Conservation (phyloP, 1,140 invertebrate species). For the Calephelis virginiensis region DNA sequence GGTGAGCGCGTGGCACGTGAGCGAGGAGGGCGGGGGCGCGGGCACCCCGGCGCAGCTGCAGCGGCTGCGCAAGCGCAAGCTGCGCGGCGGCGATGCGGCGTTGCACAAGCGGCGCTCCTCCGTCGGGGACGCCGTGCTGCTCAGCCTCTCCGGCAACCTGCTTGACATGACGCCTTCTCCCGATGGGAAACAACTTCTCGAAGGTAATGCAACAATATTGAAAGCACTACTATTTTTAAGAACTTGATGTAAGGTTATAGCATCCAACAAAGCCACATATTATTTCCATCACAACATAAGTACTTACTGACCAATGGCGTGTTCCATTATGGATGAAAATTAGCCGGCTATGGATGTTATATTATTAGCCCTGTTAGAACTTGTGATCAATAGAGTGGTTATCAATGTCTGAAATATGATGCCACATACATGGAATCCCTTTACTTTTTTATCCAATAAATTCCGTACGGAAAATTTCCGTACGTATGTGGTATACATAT, state of each 20-base stretch:
- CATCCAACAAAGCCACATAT: not conserved
- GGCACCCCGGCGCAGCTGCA: conserved; percentile 61
- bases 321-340: no score
- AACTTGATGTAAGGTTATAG: not conserved
- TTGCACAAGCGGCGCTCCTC: conserved; percentile 88
- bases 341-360: no score
- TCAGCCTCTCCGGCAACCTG: conserved; percentile 92
- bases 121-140: conserved; percentile 88
- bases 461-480: no score
- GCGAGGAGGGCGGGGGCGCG: conserved; percentile 34
- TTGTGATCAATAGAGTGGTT: no score
- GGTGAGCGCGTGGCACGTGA: conserved; percentile 29
- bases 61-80: conserved; percentile 85
- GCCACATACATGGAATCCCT: no score
- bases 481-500: no score
- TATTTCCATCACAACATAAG: not conserved
- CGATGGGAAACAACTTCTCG: conserved; percentile 82
- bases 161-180: conserved; percentile 91
- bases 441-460: no score
- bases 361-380: no score
- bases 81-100: conserved; percentile 81
- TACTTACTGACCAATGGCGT: no score
- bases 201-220: conserved; percentile 67
- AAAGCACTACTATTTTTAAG: no score
- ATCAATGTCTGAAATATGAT: no score